Base-by-base conservation (phyloP, 2,888 invertebrate species). In the Chrysodeixis includens region DNA sequence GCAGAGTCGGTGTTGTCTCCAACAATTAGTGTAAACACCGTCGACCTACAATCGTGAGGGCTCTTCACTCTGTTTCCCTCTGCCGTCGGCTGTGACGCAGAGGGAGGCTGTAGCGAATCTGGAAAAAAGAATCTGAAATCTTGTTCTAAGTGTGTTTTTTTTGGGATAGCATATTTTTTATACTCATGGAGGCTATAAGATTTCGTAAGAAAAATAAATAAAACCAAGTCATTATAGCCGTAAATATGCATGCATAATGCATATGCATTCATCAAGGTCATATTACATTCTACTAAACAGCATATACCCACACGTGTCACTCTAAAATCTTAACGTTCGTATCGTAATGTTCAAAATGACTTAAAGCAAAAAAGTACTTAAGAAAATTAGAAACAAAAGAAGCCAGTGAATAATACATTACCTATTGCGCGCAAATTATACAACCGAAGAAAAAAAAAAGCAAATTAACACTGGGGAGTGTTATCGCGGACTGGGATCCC, bases 1-100 rank as follows among this genome's bases (percentile, higher is more conserved):
- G 66, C 78, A 68, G 83, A 83, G 84, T 80, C 81, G 81, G 83
- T 83, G 85, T 87, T 88, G 92, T 91, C 90, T 88, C 77, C 86
- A 87, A 90, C 92, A 92, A 92, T 92, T 92, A 92, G 92, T 88
- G 90, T 90, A 91, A 92, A 92, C 90, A 90, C 86, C 80, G 87
- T 84, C 87, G 90, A 88, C 90, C 90, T 88, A 90, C 87, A 84
- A 83, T 81, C 79, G 83, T 79, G 85, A 90, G 88, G 84, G 85
- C 83, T 83, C 90, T 90, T 83, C 87, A 85, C 88, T 84, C 79
- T 65, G 79, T 77, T 66, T 74, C 72, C 74, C 74, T 83, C 68
- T 62, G 32, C 26, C 60, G 51, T 12, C 56, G 75, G n/a, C 1
- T 1, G 14, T 32, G 1, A 1, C 16, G 51, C 52, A 18, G 68